Evolutionary conservation across 1,140 invertebrate genomes (phyloP), one percentile per base, ranked within the genome.

Genomic region (Bicyclus anynana): DNA sequence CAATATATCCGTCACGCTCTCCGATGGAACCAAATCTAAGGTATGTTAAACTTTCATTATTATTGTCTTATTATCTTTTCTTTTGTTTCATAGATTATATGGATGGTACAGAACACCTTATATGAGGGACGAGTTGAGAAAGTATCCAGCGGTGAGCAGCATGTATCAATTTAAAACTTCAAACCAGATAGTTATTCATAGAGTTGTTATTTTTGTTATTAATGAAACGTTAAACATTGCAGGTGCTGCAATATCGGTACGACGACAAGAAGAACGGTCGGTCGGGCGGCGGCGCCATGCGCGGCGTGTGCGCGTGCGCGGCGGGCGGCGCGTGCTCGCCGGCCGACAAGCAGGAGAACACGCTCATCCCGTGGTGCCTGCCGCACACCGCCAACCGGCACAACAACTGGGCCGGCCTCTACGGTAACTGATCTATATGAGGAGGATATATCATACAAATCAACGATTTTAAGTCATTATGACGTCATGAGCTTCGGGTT

Each of bases 341-440:
- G 0, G 80, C 89, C 62, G 94, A 96, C 81, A 91, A 92, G 48
- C 96, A 97, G 89, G 93, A 93, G 73, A 94, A 96, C 80, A 97
- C 96, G 1, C 78, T 97, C 27, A 95, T 97, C 50, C 96, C 96
- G 0, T 97, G 96, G 96, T 97, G 96, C 80, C 88, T 97, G 53
- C 95, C 96, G 17, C 96, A 97, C 79, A 97, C 96, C 1, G 94
- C 92, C 20, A 95, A 97, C 83, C 83, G 95, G 18, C 95, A 97
- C 81, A 96, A 96, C 84, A 89, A 97, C 84, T 97, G 96, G 96
- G 91, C 94, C 0, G 92, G 92, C 0, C 86, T 92, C 26, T 93
- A 93, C 59, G 92, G 88, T 89, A 23, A 23, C 23, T 23, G 23
- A 23, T 23, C 23, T 23, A 2, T 7, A 23, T 23, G 23, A 23